Percentiles rank a stretch among this genome's conserved stretches.
Conservation (phyloP, 2,888 invertebrate species). For the Omphaloscelis lunosa region DNA sequence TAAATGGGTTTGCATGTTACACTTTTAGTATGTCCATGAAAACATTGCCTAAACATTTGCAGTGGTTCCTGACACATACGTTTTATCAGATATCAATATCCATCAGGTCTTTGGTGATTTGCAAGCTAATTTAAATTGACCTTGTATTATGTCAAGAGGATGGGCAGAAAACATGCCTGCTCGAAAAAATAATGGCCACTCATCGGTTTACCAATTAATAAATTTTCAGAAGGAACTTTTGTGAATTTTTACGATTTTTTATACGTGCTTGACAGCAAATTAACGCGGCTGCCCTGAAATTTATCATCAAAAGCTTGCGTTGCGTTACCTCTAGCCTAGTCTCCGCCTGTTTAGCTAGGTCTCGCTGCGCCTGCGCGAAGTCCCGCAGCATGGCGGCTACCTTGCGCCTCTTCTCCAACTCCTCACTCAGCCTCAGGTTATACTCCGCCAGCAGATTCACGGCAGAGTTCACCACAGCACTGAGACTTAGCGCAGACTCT, state of each 20-base stretch:
- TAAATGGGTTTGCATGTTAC: neutral
- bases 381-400: conserved; percentile 96
- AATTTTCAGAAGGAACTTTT: neutral
- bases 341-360: conserved; percentile 96
- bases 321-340: conserved; percentile 94
- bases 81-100: neutral
- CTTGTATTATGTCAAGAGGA: neutral
- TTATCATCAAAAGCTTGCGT: neutral
- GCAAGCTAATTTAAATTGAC: neutral
- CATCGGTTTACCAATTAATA: neutral
- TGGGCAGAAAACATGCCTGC: neutral
- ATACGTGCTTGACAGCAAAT: neutral
- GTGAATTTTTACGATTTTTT: neutral
- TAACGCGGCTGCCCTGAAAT: neutral
- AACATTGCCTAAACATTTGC: neutral
- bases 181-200: neutral
- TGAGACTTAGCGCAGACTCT: conserved; percentile 94
- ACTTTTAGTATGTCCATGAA: neutral
- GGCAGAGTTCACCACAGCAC: conserved; percentile 96
- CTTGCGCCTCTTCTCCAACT: conserved; percentile 97
- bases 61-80: neutral
- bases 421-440: conserved; percentile 95
- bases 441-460: conserved; percentile 96
- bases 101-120: too few relatives aligned
- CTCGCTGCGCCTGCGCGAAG: conserved; percentile 96